Evolutionary conservation across 2,113 vertebrate genomes (phyloP).

Genomic region (Balaeniceps rex): DNA sequence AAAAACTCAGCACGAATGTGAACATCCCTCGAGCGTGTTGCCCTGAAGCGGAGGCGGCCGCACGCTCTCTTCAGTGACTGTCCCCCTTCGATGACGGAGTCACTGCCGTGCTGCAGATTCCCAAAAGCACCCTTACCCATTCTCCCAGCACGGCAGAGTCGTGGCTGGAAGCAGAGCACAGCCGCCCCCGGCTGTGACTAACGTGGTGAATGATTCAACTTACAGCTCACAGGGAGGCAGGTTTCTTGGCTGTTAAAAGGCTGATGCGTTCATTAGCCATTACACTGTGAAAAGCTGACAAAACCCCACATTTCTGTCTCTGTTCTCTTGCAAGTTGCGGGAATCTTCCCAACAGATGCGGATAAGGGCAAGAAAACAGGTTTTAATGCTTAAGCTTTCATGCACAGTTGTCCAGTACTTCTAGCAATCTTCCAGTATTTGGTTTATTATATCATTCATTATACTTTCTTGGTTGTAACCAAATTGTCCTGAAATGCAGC

Average conservation of each 20-base stretch:
- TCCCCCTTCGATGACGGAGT: fast-evolving
- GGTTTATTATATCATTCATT: not conserved
- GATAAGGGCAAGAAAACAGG: not conserved
- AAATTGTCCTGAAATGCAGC: not conserved
- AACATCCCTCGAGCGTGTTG: not conserved
- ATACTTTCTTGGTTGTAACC: not conserved
- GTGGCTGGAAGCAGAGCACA: not conserved
- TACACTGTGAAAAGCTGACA: slow-evolving; percentile 5
- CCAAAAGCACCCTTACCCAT: not conserved
- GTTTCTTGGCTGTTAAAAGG: slow-evolving; percentile 51
- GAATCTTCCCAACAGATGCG: not conserved
- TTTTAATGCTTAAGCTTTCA: not conserved
- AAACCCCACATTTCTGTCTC: not conserved
- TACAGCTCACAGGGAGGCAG: not conserved
- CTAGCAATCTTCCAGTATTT: not conserved
- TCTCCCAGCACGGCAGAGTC: not conserved
- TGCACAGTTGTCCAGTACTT: not conserved
- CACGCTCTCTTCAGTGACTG: not conserved
- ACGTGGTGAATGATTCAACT: slow-evolving; percentile 20
- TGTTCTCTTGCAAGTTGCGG: not conserved
- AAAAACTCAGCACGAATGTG: not conserved
- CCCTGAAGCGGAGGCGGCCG: not conserved
- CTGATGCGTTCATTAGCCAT: slow-evolving; percentile 1
- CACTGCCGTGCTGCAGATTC: not conserved
- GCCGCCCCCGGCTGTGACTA: not conserved